Percentiles rank a stretch among this genome's conserved stretches.
Evolutionary conservation across 2,888 invertebrate species (phyloP).

Genomic region (Ectemnius cavifrons): DNA sequence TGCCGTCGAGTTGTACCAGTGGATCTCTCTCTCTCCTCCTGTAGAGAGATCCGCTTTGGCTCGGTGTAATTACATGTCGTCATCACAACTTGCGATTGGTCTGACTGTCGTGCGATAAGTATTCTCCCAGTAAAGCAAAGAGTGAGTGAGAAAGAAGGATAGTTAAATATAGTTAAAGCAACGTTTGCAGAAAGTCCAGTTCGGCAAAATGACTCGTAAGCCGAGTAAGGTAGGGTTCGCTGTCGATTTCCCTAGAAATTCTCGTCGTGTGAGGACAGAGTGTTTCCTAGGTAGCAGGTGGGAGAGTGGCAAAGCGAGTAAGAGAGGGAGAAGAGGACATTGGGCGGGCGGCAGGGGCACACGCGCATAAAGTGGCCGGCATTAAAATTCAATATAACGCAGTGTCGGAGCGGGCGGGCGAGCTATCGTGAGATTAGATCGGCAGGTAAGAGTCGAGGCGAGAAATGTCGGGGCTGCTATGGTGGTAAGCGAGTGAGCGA

Average conservation of each 20-base stretch:
- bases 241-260: no score
- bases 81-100: no score
- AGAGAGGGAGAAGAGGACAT: not conserved
- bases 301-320: not conserved
- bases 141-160: no score
- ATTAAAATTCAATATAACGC: slow-evolving; percentile 54
- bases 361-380: slow-evolving; percentile 33
- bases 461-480: slow-evolving; percentile 38
- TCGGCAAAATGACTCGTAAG: no score
- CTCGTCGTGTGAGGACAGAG: not conserved
- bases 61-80: no score
- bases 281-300: not conserved
- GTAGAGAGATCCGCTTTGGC: no score
- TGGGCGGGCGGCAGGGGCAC: not conserved
- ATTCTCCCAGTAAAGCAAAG: no score
- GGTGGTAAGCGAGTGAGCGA: not conserved
- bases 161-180: no score
- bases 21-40: no score
- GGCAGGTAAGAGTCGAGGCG: slow-evolving; percentile 51
- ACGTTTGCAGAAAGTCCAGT: no score
- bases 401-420: slow-evolving; percentile 34
- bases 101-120: no score
- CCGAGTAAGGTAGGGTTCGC: no score
- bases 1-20: not conserved
- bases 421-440: slow-evolving; percentile 52